These are phyloP conservation scores for Patella pellucida DNA, from an alignment of 2,888 invertebrate species.

Conservation along the genomic window DNA sequence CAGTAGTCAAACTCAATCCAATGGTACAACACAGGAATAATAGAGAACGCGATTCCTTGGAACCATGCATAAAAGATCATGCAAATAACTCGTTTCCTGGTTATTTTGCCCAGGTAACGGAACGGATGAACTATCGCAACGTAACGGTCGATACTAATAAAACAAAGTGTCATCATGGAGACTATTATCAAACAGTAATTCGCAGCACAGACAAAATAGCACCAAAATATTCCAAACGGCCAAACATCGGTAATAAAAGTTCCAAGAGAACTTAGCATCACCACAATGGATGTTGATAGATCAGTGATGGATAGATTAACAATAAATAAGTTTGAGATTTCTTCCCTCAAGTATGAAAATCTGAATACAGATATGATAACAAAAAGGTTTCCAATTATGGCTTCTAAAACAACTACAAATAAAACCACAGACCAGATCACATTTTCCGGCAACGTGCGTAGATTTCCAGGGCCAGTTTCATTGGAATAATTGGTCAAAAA, in stretches of 20 bases:
- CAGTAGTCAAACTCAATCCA: slow-evolving; percentile 70
- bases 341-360: slow-evolving; percentile 44
- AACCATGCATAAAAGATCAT: slow-evolving; percentile 61
- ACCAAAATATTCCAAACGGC: slow-evolving; percentile 40
- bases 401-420: slow-evolving; percentile 43
- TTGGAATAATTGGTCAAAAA: neutral
- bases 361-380: slow-evolving; percentile 55
- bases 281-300: slow-evolving; percentile 49
- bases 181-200: slow-evolving; percentile 70
- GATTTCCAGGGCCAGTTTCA: neutral
- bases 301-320: slow-evolving; percentile 64
- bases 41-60: slow-evolving; percentile 60
- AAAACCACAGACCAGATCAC: slow-evolving; percentile 41
- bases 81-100: slow-evolving; percentile 24
- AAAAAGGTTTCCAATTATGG: slow-evolving; percentile 53
- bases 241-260: slow-evolving; percentile 46
- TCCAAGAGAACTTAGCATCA: slow-evolving; percentile 58
- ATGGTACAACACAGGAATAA: slow-evolving; percentile 49
- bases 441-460: slow-evolving; percentile 28
- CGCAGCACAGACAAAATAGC: slow-evolving; percentile 59
- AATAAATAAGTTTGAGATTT: slow-evolving; percentile 59
- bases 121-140: slow-evolving; percentile 62
- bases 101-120: slow-evolving; percentile 51
- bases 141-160: slow-evolving; percentile 67
- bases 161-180: slow-evolving; percentile 67